Evolutionary conservation across 1,140 invertebrate genomes (phyloP), one percentile per base, ranked within the genome.

Genomic region (Zeugodacus cucurbitae): DNA sequence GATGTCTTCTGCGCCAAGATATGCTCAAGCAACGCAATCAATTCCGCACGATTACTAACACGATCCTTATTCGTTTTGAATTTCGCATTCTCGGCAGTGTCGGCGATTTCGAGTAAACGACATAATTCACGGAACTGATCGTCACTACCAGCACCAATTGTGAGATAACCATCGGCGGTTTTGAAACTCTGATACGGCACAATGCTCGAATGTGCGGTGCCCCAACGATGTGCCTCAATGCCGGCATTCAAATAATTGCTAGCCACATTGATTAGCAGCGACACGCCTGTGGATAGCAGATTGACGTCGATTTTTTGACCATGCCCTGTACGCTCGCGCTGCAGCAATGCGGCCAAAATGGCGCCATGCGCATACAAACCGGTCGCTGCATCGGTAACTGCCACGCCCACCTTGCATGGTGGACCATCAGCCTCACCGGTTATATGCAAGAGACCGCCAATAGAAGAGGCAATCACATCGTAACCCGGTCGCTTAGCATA

Each of bases 311-410:
- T 98, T 94, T 97, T 98, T 90, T 99, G 98, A 7, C 98, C 98
- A 90, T 92, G 93, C 0, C 97, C 97, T 2, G 97, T 98, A 90
- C 95, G 96, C 7, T 95, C 91, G 89, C 97, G 94, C 90, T 98
- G 95, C 59, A 98, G 93, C 14, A 99, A 92, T 3, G 98, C 98
- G 22, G 98, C 97, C 94, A 99, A 94, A 85, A 99, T 99, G 0
- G 98, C 98, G n/a, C 98, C 98, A 93, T 98, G 97, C 8, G 98
- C 98, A 93, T 98, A 99, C 2, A 99, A 93, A 0, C 98, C 98
- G 1, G 98, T 99, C 0, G 97, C 96, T 64, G 99, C 90, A 94
- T 99, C 98, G 1, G 98, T 99, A 89, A 99, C 95, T 0, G 99
- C 98, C 1, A 99, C 97, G 11, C 98, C 98, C 88, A 97, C 96